Conservation (phyloP, 2,888 invertebrate genomes). For the Patella caerulea region DNA sequence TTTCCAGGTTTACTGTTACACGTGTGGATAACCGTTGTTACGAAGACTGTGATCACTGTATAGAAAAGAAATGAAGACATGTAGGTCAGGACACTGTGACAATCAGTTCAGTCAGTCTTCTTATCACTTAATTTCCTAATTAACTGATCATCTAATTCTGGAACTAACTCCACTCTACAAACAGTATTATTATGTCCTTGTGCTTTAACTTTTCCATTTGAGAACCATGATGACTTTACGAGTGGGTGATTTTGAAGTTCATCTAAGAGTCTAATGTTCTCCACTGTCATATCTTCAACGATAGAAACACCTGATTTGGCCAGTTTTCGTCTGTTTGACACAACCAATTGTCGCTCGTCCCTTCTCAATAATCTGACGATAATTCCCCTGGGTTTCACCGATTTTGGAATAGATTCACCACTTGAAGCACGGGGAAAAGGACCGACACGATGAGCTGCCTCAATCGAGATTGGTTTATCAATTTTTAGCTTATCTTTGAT, state of each 20-base stretch:
- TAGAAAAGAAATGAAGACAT: no score
- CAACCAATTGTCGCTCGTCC: neutral
- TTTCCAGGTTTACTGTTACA: no score
- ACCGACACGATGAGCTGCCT: neutral
- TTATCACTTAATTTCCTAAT: neutral
- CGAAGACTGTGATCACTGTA: no score
- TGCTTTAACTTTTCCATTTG: neutral
- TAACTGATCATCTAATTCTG: neutral
- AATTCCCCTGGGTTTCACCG: neutral
- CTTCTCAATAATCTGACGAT: neutral
- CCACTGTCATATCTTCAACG: neutral
- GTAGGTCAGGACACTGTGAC: no score
- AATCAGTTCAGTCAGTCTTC: no score
- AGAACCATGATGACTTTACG: neutral
- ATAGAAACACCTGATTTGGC: neutral
- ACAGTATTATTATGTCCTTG: neutral
- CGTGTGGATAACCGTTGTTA: no score
- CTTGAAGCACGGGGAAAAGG: neutral
- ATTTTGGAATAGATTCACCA: neutral
- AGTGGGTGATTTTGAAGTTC: neutral
- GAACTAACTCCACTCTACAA: neutral
- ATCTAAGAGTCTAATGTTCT: neutral
- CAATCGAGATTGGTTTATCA: neutral
- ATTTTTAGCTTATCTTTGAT: neutral
- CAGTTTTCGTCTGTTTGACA: neutral